Conservation (phyloP, 64 coral and sea anemone species). For the Acropora yongei region DNA sequence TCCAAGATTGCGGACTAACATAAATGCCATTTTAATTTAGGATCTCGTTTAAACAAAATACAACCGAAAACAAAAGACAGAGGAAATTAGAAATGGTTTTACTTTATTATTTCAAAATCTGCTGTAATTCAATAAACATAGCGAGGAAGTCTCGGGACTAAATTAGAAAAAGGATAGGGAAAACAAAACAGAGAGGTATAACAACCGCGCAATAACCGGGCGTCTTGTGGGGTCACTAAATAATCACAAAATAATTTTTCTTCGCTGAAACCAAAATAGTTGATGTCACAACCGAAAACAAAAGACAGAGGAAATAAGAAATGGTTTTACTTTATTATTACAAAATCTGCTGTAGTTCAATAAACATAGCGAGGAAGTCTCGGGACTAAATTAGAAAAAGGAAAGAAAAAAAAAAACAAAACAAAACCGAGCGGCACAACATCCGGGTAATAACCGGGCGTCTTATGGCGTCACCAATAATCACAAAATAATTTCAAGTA, state of each 20-base stretch:
- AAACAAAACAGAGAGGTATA: too few relatives aligned
- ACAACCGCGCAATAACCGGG: not conserved
- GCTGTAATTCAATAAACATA: not conserved
- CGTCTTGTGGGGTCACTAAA: not conserved
- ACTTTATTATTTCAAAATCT: slow-evolving; percentile 56
- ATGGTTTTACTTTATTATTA: slow-evolving; percentile 26
- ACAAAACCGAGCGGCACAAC: too few relatives aligned
- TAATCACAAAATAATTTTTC: not conserved
- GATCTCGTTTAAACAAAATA: not conserved
- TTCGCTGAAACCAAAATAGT: too few relatives aligned
- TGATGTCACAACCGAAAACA: not conserved
- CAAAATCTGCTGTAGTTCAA: slow-evolving; percentile 30
- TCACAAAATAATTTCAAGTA: not conserved
- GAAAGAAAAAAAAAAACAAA: not conserved
- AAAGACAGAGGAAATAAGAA: not conserved
- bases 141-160: not conserved
- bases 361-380: slow-evolving; percentile 1
- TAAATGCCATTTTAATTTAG: too few relatives aligned
- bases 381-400: not conserved
- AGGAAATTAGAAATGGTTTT: slow-evolving; percentile 17
- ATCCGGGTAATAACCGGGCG: not conserved
- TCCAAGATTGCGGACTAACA: too few relatives aligned
- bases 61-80: not conserved
- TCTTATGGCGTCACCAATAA: not conserved
- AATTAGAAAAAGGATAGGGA: not conserved